These are phyloP conservation scores for Odontamblyopus lacepedii DNA, from an alignment of 2,797 vertebrate genomes.

Conservation along the genomic window DNA sequence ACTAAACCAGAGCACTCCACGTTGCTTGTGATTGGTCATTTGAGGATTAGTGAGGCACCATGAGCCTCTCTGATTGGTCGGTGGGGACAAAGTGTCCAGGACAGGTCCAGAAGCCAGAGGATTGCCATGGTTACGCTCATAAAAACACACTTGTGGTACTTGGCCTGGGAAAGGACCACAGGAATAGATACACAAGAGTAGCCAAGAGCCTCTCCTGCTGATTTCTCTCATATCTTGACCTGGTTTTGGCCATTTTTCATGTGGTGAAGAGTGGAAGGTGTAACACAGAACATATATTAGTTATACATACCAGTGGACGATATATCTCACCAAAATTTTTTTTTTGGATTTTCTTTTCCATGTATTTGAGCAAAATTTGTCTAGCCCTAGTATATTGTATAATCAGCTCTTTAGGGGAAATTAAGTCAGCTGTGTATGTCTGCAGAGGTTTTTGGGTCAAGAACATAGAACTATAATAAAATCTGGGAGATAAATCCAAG, in stretches of 20 bases:
- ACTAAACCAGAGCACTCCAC: constrained; percentile 9
- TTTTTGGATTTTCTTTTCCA: no score
- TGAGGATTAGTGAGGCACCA: constrained; percentile 34
- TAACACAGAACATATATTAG: no score
- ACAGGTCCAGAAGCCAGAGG: constrained; percentile 53
- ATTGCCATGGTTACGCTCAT: constrained; percentile 75
- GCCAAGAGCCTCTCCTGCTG: constrained; percentile 53
- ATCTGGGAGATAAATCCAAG: no score
- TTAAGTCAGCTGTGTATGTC: no score
- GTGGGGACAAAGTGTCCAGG: constrained; percentile 67
- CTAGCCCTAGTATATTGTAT: no score
- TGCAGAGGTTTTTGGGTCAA: no score
- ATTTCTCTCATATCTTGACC: constrained; percentile 60
- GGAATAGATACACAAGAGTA: constrained; percentile 64
- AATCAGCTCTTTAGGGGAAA: no score
- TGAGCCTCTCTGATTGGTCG: constrained; percentile 45
- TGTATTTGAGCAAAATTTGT: no score
- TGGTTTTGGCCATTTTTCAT: constrained; percentile 37
- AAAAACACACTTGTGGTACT: constrained; percentile 66
- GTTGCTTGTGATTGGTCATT: constrained; percentile 44
- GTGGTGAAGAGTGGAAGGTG: background rate
- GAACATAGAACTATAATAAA: no score
- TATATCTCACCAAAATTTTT: no score
- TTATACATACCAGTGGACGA: no score
- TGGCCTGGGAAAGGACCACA: constrained; percentile 79